phyloP scores from a whole-genome alignment of 2,797 vertebrate species.

The Antennarius maculatus region DNA sequence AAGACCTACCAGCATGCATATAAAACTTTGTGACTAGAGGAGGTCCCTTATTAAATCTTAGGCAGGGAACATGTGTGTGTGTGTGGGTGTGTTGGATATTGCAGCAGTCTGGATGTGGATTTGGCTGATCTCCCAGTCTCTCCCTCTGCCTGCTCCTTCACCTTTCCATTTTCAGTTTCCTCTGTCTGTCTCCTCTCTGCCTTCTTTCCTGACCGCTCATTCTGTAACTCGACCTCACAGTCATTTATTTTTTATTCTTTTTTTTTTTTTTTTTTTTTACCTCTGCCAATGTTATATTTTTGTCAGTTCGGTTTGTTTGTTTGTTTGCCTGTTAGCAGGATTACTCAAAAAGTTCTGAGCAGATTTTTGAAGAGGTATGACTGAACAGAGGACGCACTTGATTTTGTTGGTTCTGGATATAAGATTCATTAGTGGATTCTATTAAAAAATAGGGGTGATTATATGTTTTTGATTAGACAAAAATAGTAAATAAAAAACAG shows the following conservation, averaged over 20 bases:
- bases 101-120: constrained; percentile 63
- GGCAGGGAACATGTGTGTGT: constrained; percentile 14
- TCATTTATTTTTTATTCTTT: neutral
- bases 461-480: too few species aligned
- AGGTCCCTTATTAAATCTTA: constrained; percentile 58
- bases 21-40: constrained; percentile 45
- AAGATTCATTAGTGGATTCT: too few species aligned
- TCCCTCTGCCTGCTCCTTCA: constrained; percentile 27
- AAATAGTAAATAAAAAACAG: too few species aligned
- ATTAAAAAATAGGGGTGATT: too few species aligned
- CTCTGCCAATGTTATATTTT: constrained; percentile 3
- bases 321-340: too few species aligned
- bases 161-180: constrained; percentile 27
- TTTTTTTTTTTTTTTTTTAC: neutral
- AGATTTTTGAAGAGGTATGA: too few species aligned
- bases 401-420: too few species aligned
- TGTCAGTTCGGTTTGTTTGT: neutral
- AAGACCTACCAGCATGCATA: constrained; percentile 38
- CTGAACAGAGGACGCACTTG: too few species aligned
- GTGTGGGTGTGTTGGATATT: constrained; percentile 18
- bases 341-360: too few species aligned
- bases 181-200: constrained; percentile 49
- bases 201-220: constrained; percentile 36
- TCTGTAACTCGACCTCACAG: constrained; percentile 12
- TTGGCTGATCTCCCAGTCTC: constrained; percentile 58